phyloP scores from a whole-genome alignment of 2,113 vertebrate genomes.

The Neoarius graeffei region DNA sequence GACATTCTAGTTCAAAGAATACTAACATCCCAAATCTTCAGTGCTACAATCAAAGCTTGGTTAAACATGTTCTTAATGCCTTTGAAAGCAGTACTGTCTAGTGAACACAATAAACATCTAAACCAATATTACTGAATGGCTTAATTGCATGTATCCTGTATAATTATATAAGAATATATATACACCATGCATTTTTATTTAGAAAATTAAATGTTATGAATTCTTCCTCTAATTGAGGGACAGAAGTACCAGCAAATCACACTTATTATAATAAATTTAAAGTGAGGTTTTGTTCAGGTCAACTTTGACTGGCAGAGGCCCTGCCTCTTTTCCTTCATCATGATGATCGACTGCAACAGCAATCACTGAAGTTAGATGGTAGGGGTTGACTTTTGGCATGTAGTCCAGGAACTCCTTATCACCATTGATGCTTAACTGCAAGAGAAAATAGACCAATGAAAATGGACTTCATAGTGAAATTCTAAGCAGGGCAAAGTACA shows the following conservation, averaged over 20 bases:
- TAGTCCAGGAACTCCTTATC: constrained; percentile 87
- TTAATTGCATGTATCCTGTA: not conserved
- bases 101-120: not conserved
- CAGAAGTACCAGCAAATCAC: constrained; percentile 28
- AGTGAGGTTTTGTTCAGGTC: constrained; percentile 84
- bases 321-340: constrained; percentile 73
- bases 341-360: constrained; percentile 74
- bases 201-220: constrained; percentile 51
- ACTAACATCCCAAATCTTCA: constrained; percentile 34
- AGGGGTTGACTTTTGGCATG: constrained; percentile 72
- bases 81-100: constrained; percentile 7
- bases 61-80: constrained; percentile 46
- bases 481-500: not conserved
- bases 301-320: constrained; percentile 86
- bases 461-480: not conserved
- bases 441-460: constrained; percentile 12
- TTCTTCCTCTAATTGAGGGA: constrained; percentile 43
- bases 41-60: constrained; percentile 48
- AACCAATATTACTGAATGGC: not conserved
- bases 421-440: constrained; percentile 86
- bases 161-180: constrained; percentile 42
- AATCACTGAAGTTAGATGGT: constrained; percentile 79
- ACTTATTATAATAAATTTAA: constrained; percentile 60
- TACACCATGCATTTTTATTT: constrained; percentile 58
- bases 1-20: constrained; percentile 26